Evolutionary conservation across 2,888 invertebrate species (phyloP), one percentile per base, ranked within the genome.

Genomic region (Xestia c-nigrum): DNA sequence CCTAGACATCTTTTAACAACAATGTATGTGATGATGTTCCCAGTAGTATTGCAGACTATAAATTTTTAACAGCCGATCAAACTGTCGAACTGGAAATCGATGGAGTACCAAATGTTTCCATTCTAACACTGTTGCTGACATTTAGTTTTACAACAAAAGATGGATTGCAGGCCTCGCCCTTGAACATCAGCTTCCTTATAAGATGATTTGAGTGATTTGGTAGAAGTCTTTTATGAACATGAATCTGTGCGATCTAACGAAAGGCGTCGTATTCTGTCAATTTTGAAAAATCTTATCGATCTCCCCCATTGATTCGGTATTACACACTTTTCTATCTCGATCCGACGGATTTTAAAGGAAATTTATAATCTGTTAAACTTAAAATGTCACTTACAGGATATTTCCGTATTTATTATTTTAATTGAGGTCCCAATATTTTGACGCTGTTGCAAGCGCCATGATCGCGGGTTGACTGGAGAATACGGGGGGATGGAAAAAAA

Each of bases 21-120:
- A 61, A 47, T 61, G 65, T 80, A 80, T 19, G 50, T 40, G 52
- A 66, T 72, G 31, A 80, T 67, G 40, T 73, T 59, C 52, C 47
- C 40, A 50, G 61, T 55, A 43, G 24, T 43, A 55, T n/a, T 55
- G 74, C n/a, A 16, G 66, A 38, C 74, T 68, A 81, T 79, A 81
- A 67, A 67, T 73, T 67, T 80, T 74, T 81, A 67, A 78, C 78
- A n/a, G 66, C 61, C 66, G 66, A 73, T 78, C 66, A 78, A 78
- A 78, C 61, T 63, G 66, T 81, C 78, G 52, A 78, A 78, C 55
- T 21, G 46, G 3, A 67, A 67, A 63, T 67, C 81, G 47, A 81
- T 67, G 47, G 47, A 78, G 55, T 31, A 24, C 55, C 61, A 73
- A 81, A 73, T 40, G 74, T 73, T 63, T 78, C 40, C 31, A 40